Conservation (phyloP, 2,113 vertebrate genomes). For the Ginglymostoma cirratum region DNA sequence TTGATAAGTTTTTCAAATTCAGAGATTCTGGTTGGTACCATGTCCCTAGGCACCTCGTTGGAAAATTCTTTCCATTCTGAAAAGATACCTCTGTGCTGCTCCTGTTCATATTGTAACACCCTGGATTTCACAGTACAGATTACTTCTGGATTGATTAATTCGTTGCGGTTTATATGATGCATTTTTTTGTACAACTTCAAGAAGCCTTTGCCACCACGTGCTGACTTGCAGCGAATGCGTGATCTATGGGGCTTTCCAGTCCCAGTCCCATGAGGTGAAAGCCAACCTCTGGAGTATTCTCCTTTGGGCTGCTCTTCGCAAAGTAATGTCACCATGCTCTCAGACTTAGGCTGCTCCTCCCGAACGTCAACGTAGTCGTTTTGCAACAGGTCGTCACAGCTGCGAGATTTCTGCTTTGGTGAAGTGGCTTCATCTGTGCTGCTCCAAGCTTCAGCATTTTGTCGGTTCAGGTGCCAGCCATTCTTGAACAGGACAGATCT, state of each 20-base stretch:
- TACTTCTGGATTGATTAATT: slow-evolving; percentile 77
- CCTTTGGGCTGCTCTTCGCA: slow-evolving; percentile 66
- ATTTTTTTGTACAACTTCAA: slow-evolving; percentile 88
- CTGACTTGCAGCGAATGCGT: slow-evolving; percentile 65
- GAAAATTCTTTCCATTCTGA: slow-evolving; percentile 64
- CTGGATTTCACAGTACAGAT: slow-evolving; percentile 85
- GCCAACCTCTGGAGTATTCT: slow-evolving; percentile 52
- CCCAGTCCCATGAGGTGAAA: slow-evolving; percentile 47
- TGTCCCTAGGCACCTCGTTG: slow-evolving; percentile 76
- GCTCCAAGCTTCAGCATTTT: slow-evolving; percentile 79
- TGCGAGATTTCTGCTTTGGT: slow-evolving; percentile 77
- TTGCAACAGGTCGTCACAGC: slow-evolving; percentile 74
- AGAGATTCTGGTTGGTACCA: slow-evolving; percentile 83
- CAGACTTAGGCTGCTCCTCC: slow-evolving; percentile 67
- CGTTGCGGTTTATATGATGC: slow-evolving; percentile 86
- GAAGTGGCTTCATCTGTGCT: slow-evolving; percentile 70
- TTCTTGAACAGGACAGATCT: slow-evolving; percentile 72
- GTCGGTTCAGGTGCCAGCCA: slow-evolving; percentile 73
- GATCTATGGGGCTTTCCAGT: slow-evolving; percentile 50
- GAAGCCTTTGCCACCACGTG: slow-evolving; percentile 77
- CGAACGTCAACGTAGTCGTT: slow-evolving; percentile 60
- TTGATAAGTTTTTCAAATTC: slow-evolving; percentile 84
- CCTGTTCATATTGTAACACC: slow-evolving; percentile 78
- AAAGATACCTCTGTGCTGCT: slow-evolving; percentile 62
- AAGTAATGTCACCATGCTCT: slow-evolving; percentile 76